phyloP scores from a whole-genome alignment of 2,797 vertebrate species.

The Anguilla anguilla region DNA sequence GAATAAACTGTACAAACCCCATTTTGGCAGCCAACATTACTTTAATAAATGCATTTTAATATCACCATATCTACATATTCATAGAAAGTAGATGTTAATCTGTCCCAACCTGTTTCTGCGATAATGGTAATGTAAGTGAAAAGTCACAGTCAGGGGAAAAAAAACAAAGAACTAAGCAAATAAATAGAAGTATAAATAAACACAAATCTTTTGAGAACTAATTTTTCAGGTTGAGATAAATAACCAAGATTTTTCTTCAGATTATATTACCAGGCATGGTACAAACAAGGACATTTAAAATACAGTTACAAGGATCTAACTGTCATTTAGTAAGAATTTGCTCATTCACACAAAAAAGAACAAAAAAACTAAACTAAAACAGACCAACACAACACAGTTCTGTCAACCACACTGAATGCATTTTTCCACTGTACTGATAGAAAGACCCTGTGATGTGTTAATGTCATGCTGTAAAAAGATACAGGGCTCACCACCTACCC shows the following conservation, averaged over 20 bases:
- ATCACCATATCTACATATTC: background rate
- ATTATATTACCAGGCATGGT: background rate
- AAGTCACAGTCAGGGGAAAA: background rate
- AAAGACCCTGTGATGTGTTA: conserved; percentile 37
- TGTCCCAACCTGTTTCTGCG: background rate
- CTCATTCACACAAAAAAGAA: background rate
- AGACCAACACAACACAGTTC: background rate
- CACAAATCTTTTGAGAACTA: background rate
- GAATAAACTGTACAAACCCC: background rate
- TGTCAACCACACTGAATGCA: background rate
- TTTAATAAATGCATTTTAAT: background rate
- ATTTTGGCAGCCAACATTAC: background rate
- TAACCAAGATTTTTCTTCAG: background rate
- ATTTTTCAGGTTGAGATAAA: background rate
- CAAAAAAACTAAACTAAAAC: background rate
- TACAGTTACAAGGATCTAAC: background rate
- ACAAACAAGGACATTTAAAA: background rate
- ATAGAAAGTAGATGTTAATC: background rate
- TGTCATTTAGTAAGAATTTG: background rate
- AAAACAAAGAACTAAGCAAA: background rate
- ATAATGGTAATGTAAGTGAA: background rate
- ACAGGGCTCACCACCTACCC: conserved; percentile 44
- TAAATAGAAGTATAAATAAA: background rate
- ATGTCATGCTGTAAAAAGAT: conserved; percentile 19
- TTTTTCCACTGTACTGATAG: conserved; percentile 10